Percentiles rank a stretch among this genome's conserved stretches.
Conservation (phyloP, 30 jellyfish, hydroid and myxozoan species). For the Cassiopea xamachana region DNA sequence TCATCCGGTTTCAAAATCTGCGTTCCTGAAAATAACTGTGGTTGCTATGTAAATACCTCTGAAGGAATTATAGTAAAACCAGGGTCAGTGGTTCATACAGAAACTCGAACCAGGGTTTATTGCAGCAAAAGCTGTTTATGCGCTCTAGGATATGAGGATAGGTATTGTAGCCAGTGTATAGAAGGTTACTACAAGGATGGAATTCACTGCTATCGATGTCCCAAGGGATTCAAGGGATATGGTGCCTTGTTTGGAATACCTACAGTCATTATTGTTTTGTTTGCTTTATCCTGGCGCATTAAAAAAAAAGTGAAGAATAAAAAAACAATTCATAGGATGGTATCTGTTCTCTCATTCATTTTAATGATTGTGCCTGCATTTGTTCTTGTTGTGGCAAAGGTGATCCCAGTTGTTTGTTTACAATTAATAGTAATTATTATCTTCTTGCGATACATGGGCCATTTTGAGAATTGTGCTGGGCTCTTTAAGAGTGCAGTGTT, state of each 20-base stretch:
- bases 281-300: not conserved
- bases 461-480: conserved; percentile 35
- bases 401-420: conserved; percentile 27
- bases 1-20: conserved; percentile 34
- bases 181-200: conserved; percentile 53
- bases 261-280: not conserved
- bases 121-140: conserved; percentile 59
- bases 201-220: conserved; percentile 49
- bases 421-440: conserved; percentile 10
- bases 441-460: conserved; percentile 36
- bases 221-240: not conserved
- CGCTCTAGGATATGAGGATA: conserved; percentile 49
- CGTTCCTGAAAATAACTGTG: conserved; percentile 39
- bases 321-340: not conserved
- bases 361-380: not conserved
- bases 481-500: conserved; percentile 49
- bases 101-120: not conserved
- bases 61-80: not conserved
- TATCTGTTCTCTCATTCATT: not conserved
- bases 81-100: not conserved
- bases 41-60: not conserved
- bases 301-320: not conserved
- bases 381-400: conserved; percentile 3
- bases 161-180: conserved; percentile 71
- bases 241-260: conserved; percentile 23